Base-by-base conservation (phyloP, 2,888 invertebrate genomes). In the Sisyra nigra region DNA sequence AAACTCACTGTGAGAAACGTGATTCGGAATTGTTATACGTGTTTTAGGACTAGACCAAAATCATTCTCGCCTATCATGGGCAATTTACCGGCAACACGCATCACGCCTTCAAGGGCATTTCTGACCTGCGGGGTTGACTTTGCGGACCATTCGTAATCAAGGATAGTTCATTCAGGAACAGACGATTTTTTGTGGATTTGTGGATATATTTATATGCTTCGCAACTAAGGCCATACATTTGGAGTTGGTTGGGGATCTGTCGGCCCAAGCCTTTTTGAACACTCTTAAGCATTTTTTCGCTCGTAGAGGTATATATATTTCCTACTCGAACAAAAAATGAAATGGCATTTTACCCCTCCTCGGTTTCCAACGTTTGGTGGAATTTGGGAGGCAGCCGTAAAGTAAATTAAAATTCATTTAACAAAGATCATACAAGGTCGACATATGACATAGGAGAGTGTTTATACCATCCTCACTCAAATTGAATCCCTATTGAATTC, bases 201-300 rank as follows among this genome's bases (percentile, higher is more conserved):
- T 52, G 14, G 40, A 44, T 4, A 15, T 54, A 6, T 59, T 58
- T 39, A 46, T 57, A 3, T 59, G 57, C 40, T 44, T 57, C 29
- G 35, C 49, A 1, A 50, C 51, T 1, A 55, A 54, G 43, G 58
- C 58, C 0, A 45, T 58, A 4, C 54, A 59, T 40, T 39, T 58
- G 8, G 57, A 58, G 45, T 37, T 56, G 1, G 56, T 56, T 2
- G 48, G 49, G 13, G 50, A 52, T 14, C 19, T 57, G 1, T 49
- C 54, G 0, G 52, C 57, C 1, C 53, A 54, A 15, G 47, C 50
- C 1, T 58, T 59, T 44, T 17, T 59, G 2, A 52, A 51, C 2
- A 52, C 56, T 1, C 40, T 59, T 2, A 39, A 48, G 17, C 48
- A 57, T 4, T 58, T 59, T 31, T 51, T 56, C 5, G 46, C 56